phyloP scores from a whole-genome alignment of 2,888 invertebrate genomes.

The Aphodius granarius region DNA sequence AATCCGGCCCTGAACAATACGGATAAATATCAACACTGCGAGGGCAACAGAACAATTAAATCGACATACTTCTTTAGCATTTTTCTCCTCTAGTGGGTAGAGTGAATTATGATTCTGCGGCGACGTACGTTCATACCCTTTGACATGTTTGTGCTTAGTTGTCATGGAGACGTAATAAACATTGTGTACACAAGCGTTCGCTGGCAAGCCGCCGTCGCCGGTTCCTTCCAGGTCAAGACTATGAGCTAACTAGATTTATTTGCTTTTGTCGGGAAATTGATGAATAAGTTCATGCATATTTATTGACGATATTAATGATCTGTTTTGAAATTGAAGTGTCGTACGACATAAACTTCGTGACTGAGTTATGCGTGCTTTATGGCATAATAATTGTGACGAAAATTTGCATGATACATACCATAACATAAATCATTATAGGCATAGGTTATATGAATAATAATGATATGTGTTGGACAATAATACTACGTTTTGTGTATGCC shows the following conservation, averaged over 20 bases:
- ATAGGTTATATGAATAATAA: not conserved
- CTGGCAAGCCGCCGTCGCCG: not conserved
- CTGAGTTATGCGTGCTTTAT: not conserved
- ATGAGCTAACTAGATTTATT: conserved; percentile 2
- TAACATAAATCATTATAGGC: not conserved
- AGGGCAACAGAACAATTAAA: conserved; percentile 22
- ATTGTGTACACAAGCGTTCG: not conserved
- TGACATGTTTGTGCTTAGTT: conserved; percentile 9
- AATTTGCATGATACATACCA: not conserved
- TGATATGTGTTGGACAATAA: too few species aligned
- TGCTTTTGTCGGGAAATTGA: not conserved
- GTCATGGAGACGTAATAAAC: conserved; percentile 5
- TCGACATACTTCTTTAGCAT: conserved; percentile 16
- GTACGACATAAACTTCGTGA: not conserved
- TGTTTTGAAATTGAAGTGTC: not conserved
- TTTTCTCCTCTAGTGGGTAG: conserved; percentile 2
- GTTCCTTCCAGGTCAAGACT: conserved; percentile 1
- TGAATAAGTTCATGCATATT: not conserved
- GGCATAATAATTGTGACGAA: not conserved
- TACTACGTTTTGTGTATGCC: too few species aligned
- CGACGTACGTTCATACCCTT: conserved; percentile 1
- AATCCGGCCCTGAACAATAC: too few species aligned
- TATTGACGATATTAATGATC: not conserved
- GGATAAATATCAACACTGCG: conserved; percentile 25
- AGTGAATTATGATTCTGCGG: not conserved